A percentile compares a stretch with the other conserved stretches of the same genome.
Conservation (phyloP, 2,113 vertebrate species). For the Misgurnus anguillicaudatus region DNA sequence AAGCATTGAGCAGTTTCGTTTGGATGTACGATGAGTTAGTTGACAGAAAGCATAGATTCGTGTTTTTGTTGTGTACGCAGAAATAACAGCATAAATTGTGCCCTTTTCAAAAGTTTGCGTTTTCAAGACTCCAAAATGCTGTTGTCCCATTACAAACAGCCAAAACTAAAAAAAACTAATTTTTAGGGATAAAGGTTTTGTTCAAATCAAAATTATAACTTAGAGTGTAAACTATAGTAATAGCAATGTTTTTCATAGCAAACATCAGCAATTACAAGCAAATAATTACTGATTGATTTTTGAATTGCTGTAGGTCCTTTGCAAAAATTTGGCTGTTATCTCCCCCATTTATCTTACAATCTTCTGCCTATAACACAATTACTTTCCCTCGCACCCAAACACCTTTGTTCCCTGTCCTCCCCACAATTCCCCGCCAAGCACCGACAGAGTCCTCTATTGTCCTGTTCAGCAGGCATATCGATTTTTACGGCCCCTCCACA, state of each 20-base stretch:
- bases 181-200: not conserved
- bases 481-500: conserved; percentile 51
- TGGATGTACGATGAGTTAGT: no score
- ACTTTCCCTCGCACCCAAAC: conserved; percentile 28
- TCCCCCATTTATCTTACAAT: not conserved
- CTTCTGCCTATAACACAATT: conserved; percentile 19
- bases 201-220: not conserved
- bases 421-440: conserved; percentile 19
- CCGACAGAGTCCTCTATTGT: conserved; percentile 50
- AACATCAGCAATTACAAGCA: not conserved
- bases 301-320: not conserved
- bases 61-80: no score
- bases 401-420: conserved; percentile 20
- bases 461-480: conserved; percentile 37
- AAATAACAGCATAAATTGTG: no score
- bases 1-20: no score
- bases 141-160: no score
- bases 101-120: no score
- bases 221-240: not conserved
- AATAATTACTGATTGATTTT: not conserved
- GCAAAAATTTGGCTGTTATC: not conserved
- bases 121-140: no score
- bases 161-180: no score
- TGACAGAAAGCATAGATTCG: no score
- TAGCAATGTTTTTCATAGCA: not conserved